Base-by-base conservation (phyloP, 2,113 vertebrate genomes). In the Petroica traversi region DNA sequence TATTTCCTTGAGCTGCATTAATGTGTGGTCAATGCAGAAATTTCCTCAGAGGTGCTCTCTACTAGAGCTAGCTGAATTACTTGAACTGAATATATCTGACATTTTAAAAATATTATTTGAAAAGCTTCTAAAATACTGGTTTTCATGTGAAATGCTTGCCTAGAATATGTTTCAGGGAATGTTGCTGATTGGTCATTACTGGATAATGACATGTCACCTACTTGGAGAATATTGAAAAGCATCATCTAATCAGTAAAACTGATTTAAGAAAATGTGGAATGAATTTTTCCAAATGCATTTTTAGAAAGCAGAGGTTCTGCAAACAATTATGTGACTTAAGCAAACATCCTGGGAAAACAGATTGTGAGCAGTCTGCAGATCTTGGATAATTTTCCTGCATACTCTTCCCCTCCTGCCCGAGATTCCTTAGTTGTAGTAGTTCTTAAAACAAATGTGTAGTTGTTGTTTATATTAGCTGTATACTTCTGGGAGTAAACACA, bases 291-390 rank as follows among this genome's bases (percentile, higher is more conserved):
- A 77, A 63, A 54, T 48, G 18, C 58, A 43, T 88, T 86, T 95
- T 91, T 92, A 84, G 81, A 78, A 93, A 75, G 85, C 89, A 93
- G 63, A 91, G 51, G n/a, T 92, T 87, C 91, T 93, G 80, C 85
- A 93, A 88, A 88, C 62, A 82, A 86, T 91, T 83, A 61, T 11
- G 28, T 93, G 68, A 34, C 61, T 79, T 66, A 92, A 89, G 48
- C 58, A 89, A 89, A 83, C 67, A 86, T 86, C 63, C 55, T 94
- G 68, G 48, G 85, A 89, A 95, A 93, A 45, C 31, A 79, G 79
- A 68, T 20, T 59, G 23, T 72, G 41, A 92, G 23, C 28, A 55
- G 49, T 51, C 62, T 90, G 64, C 38, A 80, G 38, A 85, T 75
- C 43, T 88, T 2, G 15, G 59, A 66, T 84, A n/a, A 20, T 76